Evolutionary conservation across 2,888 invertebrate species (phyloP).

Genomic region (Vesta saturnalis): DNA sequence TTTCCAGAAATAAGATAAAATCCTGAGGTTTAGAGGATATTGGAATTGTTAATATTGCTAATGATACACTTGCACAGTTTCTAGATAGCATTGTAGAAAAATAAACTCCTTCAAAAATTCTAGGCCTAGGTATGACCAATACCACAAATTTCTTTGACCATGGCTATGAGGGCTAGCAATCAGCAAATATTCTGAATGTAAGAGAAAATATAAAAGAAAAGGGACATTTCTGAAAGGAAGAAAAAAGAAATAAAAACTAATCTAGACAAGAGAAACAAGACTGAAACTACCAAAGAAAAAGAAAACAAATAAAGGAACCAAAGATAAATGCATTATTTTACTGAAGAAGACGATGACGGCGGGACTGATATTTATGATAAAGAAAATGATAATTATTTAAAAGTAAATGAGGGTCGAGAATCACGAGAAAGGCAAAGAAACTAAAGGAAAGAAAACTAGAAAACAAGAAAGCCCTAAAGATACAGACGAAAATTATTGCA

Average conservation of each 20-base stretch:
- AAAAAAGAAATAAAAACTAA: not conserved
- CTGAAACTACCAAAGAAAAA: no score
- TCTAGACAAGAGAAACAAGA: not conserved
- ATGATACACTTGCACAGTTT: not conserved
- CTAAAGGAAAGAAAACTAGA: no score
- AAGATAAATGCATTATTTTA: not conserved
- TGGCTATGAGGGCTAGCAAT: slow-evolving; percentile 11
- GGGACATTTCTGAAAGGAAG: not conserved
- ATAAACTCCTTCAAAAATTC: slow-evolving; percentile 5
- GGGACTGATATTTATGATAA: not conserved
- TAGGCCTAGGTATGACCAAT: slow-evolving; percentile 13
- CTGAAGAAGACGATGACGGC: not conserved
- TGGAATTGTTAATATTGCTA: not conserved
- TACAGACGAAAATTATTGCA: no score
- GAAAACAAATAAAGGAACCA: not conserved
- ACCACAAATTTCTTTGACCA: slow-evolving; percentile 14
- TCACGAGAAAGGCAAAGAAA: not conserved
- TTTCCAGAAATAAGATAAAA: no score
- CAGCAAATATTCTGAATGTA: slow-evolving; percentile 16
- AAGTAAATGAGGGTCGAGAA: no score
- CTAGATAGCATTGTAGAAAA: not conserved
- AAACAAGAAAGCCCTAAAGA: no score
- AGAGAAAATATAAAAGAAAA: not conserved
- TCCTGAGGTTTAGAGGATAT: not conserved
- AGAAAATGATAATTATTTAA: not conserved